Evolutionary conservation across 23 tunicate genomes (phyloP), one percentile per base, ranked within the genome.

Genomic region (Botrylloides violaceus): DNA sequence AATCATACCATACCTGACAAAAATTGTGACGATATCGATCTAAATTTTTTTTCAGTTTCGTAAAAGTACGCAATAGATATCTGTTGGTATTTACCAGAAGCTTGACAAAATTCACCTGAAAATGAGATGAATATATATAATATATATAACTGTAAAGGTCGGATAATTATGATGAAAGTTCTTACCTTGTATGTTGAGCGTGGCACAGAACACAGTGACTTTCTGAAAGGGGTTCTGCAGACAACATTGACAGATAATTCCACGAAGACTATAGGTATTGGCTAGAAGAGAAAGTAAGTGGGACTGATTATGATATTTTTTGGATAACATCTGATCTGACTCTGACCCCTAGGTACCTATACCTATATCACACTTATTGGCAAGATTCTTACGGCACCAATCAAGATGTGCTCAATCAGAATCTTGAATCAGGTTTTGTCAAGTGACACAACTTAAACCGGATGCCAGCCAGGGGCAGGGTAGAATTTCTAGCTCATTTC

Each of bases 141-240:
- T 43, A 43, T 43, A 43, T 15, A 43, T 9, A 12, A 59, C 1
- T 1, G 21, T 22, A 60, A 25, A 60, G 1, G 30, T 28, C 21
- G 65, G 27, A 25, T 25, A 25, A 24, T n/a, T n/a, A n/a, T n/a
- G n/a, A n/a, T n/a, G 18, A 0, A 23, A 60, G 26, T 15, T 24
- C 19, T 68, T 68, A 68, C 74, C 74, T 68, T 68, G 74, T 68
- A 68, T 68, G 74, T 22, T 68, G 74, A 32, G 74, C 74, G 74
- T 43, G 58, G 29, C 74, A 68, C 43, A 68, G 31, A 26, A 37
- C 74, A 43, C 74, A 37, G 74, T 68, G 74, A 30, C 74, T 68
- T 68, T 39, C 74, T 68, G 74, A 68, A 68, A 68, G 37, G 36
- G 58, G 37, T 68, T 43, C 74, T 32, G 47, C 28, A 26, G 74